Evolutionary conservation across 2,888 invertebrate genomes (phyloP), one percentile per base, ranked within the genome.

Genomic region (Netelia fuscicornis): DNA sequence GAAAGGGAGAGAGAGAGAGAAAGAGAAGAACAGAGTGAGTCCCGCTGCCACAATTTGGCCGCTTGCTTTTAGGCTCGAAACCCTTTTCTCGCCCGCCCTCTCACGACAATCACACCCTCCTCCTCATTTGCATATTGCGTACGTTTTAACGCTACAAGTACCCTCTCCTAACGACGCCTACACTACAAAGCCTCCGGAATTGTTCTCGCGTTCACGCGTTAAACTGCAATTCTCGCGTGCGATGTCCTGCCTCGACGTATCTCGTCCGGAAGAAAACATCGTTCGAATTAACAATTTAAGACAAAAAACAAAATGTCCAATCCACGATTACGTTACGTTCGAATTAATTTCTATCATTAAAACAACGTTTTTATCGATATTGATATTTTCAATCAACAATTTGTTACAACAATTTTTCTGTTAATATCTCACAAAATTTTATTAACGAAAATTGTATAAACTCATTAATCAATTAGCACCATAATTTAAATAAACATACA

Each of bases 61-160:
- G 70, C 23, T 64, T 72, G 67, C 81, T 84, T 80, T 81, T 60
- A 81, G 77, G 78, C 77, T 70, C 70, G 52, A 70, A 68, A 64
- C 79, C 80, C 62, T 80, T 84, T 80, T 80, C 79, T 37, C 62
- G 71, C 67, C 23, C 68, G 64, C 48, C 3, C 78, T 23, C 62
- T 65, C 75, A 23, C 52, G 20, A 37, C 56, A 70, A 68, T 64
- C 58, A 75, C 74, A 60, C 65, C 62, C 72, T 70, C 9, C 37
- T 20, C 23, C 71, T 79, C 56, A 85, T 85, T 85, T 86, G 81
- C 83, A 85, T 86, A 81, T 42, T 68, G 72, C 77, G 78, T 76
- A 48, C 62, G 68, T 48, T 48, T 75, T 72, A 67, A 71, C 52
- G 56, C 11, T 71, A 56, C 42, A 13, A 64, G 30, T 58, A 75